Conservation (phyloP, 2,888 invertebrate genomes). For the Ophioninae sp. region DNA sequence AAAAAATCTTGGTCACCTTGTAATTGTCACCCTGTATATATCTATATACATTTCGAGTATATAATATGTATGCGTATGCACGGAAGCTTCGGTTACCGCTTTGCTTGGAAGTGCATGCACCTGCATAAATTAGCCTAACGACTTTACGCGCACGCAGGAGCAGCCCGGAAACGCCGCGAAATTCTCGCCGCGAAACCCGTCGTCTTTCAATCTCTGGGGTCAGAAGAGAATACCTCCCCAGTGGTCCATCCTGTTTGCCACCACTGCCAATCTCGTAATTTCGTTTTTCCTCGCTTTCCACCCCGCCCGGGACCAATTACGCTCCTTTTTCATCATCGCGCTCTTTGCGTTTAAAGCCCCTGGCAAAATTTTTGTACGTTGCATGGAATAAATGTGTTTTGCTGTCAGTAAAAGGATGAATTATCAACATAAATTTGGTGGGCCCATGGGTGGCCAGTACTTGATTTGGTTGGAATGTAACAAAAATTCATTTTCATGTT, state of each 20-base stretch:
- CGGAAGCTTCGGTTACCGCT: constrained; percentile 28
- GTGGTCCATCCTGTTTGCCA: background rate
- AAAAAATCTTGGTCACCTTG: background rate
- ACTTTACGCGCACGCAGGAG: constrained; percentile 60
- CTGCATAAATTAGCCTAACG: constrained; percentile 70
- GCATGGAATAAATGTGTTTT: too few species aligned
- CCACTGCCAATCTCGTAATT: background rate
- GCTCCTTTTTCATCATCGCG: background rate
- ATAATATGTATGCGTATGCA: constrained; percentile 26
- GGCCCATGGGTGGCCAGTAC: too few species aligned
- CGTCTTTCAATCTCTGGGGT: constrained; percentile 7
- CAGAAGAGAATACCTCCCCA: background rate
- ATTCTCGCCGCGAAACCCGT: constrained; percentile 3
- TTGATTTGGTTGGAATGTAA: too few species aligned
- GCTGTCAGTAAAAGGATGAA: too few species aligned
- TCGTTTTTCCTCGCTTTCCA: background rate
- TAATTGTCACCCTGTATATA: background rate
- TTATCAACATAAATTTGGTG: too few species aligned
- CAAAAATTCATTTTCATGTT: too few species aligned
- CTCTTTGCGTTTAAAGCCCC: background rate
- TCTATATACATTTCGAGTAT: background rate
- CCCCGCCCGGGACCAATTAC: background rate
- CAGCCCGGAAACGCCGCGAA: constrained; percentile 58
- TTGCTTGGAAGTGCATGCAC: constrained; percentile 51
- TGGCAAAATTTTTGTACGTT: too few species aligned